These are phyloP conservation scores for Plagodis dolabraria DNA, from an alignment of 2,888 invertebrate species.

Conservation along the genomic window DNA sequence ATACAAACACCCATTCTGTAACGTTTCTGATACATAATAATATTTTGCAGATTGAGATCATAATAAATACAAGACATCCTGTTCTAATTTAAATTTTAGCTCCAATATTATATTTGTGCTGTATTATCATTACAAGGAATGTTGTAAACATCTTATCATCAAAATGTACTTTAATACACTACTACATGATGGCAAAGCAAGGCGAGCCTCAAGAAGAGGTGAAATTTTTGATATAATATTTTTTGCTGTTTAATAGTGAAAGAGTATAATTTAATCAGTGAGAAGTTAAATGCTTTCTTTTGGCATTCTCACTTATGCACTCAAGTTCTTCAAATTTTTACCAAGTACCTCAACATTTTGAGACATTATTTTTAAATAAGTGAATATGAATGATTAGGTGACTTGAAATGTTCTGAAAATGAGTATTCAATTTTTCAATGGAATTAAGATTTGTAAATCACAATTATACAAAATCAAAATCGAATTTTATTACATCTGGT, in stretches of 20 bases:
- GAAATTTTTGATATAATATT: neutral
- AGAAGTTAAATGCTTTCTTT: slow-evolving; percentile 1
- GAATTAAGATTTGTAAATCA: no score
- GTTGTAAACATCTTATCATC: slow-evolving; percentile 21
- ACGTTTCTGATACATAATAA: slow-evolving; percentile 44
- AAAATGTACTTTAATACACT: slow-evolving; percentile 1
- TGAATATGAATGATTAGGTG: no score
- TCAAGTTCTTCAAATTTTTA: no score
- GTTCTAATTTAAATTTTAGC: slow-evolving; percentile 32
- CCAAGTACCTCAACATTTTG: no score
- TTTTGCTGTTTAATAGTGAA: slow-evolving; percentile 13
- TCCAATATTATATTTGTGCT: slow-evolving; percentile 36
- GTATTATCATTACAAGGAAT: slow-evolving; percentile 48
- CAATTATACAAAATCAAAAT: no score
- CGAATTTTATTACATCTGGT: no score
- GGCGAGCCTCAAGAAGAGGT: slow-evolving; percentile 9
- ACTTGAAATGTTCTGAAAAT: no score
- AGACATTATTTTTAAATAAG: no score
- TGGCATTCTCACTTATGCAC: neutral
- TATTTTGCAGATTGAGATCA: slow-evolving; percentile 55
- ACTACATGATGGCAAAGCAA: slow-evolving; percentile 18
- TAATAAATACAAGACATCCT: slow-evolving; percentile 44
- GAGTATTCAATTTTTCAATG: no score
- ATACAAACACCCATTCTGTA: neutral
- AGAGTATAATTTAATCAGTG: slow-evolving; percentile 4